phyloP scores from a whole-genome alignment of 1,140 invertebrate genomes.

The Hestina assimilis region DNA sequence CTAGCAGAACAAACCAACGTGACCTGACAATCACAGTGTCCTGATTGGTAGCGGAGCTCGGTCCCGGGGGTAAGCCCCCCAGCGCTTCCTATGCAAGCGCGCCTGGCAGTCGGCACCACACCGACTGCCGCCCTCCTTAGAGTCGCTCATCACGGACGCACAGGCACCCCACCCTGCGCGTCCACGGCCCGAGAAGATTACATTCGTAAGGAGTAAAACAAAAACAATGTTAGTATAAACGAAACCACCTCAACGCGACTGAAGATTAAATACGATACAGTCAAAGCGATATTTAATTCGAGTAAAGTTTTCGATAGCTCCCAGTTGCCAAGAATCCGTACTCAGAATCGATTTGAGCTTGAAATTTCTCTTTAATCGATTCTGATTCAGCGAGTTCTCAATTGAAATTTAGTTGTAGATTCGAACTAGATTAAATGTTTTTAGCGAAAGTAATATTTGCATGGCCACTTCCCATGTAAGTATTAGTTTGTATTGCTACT shows the following conservation, averaged over 20 bases:
- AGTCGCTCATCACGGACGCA: too few relatives aligned
- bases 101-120: too few relatives aligned
- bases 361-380: slow-evolving; percentile 65
- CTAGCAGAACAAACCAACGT: too few relatives aligned
- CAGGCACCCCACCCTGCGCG: too few relatives aligned
- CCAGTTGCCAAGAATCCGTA: slow-evolving; percentile 41
- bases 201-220: too few relatives aligned
- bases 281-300: slow-evolving; percentile 52
- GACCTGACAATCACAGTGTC: too few relatives aligned
- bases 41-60: too few relatives aligned
- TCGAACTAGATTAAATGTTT: slow-evolving; percentile 52
- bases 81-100: too few relatives aligned
- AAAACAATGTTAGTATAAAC: too few relatives aligned
- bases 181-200: too few relatives aligned
- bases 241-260: slow-evolving; percentile 24
- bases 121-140: too few relatives aligned
- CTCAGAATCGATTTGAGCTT: slow-evolving; percentile 55
- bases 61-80: too few relatives aligned
- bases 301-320: slow-evolving; percentile 41
- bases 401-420: slow-evolving; percentile 54
- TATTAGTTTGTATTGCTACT: slow-evolving; percentile 19
- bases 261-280: slow-evolving; percentile 54
- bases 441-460: slow-evolving; percentile 44
- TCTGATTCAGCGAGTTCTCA: slow-evolving; percentile 59
- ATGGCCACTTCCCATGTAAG: slow-evolving; percentile 19